These are phyloP conservation scores for Brachyptera risi DNA, from an alignment of 2,888 invertebrate species.

Conservation along the genomic window DNA sequence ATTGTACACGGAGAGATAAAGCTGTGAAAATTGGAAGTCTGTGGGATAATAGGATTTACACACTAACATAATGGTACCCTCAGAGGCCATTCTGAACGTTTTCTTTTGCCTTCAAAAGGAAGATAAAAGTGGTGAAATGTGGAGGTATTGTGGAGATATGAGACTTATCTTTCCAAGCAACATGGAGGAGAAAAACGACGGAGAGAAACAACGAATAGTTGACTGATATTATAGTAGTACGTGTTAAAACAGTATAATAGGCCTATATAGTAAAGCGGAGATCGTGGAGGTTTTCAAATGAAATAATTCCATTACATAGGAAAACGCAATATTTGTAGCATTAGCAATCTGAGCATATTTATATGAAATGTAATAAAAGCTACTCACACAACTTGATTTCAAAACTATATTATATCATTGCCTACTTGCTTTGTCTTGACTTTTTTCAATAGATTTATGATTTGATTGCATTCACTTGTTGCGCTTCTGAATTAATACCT, in stretches of 20 bases:
- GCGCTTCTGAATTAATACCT: too few species aligned
- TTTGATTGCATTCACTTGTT: too few species aligned
- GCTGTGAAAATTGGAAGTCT: slow-evolving; percentile 30
- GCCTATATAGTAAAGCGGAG: too few species aligned
- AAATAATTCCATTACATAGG: too few species aligned
- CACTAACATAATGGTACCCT: slow-evolving; percentile 34
- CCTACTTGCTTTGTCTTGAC: too few species aligned
- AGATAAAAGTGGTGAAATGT: slow-evolving; percentile 33
- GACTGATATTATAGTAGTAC: slow-evolving; percentile 32
- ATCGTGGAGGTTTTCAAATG: too few species aligned
- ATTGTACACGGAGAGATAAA: slow-evolving; percentile 33
- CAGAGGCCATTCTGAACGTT: slow-evolving; percentile 26
- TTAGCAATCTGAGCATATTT: too few species aligned
- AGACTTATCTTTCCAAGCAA: slow-evolving; percentile 31
- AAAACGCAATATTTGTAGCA: too few species aligned
- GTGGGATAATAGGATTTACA: slow-evolving; percentile 35
- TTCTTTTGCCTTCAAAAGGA: slow-evolving; percentile 31
- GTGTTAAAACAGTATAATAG: slow-evolving; percentile 4
- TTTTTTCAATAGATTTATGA: too few species aligned
- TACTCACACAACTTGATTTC: too few species aligned
- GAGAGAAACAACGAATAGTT: slow-evolving; percentile 31
- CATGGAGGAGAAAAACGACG: slow-evolving; percentile 24
- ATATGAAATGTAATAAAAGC: too few species aligned
- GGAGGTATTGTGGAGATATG: slow-evolving; percentile 33
- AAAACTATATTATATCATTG: too few species aligned